Evolutionary conservation across 2,888 invertebrate genomes (phyloP), one percentile per base, ranked within the genome.

Genomic region (Invenusta paracnida): DNA sequence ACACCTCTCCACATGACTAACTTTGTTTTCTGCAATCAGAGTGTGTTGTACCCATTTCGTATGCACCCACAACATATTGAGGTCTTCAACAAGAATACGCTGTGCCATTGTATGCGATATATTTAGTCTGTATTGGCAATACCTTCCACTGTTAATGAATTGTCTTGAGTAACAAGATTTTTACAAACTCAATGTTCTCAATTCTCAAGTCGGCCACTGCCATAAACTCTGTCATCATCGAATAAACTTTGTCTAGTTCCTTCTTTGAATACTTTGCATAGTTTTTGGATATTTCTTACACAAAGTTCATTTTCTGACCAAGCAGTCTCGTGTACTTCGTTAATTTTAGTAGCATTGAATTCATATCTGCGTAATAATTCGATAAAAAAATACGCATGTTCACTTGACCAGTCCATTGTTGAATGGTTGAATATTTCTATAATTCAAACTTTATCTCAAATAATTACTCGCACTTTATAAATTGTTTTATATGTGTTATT

Each of bases 71-170:
- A 73, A 5, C 73, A 73, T 13, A 73, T 73, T 5, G 27, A 23
- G 73, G 23, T 73, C 73, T 73, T 73, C 73, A 73, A 73, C 73
- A 73, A 73, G 73, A 73, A 73, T 73, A 73, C 73, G 73, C 73
- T 73, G 73, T 73, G 73, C 23, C 73, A 73, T 73, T 73, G 73
- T 73, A 73, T 73, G 73, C 73, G 73, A 73, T 73, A 73, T 73
- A 73, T 13, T 73, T 5, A 73, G 73, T 73, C 73, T 73, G 23
- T 73, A n/a, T 73, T 73, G 73, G n/a, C n/a, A 13, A 73, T 73
- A 73, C 73, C 73, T 73, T 73, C 73, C 73, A 73, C 73, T 73
- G 73, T 73, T 73, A 73, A 73, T 73, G 73, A 73, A 73, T 73
- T 73, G 73, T 73, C 73, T 23, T 73, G 73, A 73, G 17, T 73